phyloP scores from a whole-genome alignment of 2,113 vertebrate genomes.

The Empidonax alnorum region DNA sequence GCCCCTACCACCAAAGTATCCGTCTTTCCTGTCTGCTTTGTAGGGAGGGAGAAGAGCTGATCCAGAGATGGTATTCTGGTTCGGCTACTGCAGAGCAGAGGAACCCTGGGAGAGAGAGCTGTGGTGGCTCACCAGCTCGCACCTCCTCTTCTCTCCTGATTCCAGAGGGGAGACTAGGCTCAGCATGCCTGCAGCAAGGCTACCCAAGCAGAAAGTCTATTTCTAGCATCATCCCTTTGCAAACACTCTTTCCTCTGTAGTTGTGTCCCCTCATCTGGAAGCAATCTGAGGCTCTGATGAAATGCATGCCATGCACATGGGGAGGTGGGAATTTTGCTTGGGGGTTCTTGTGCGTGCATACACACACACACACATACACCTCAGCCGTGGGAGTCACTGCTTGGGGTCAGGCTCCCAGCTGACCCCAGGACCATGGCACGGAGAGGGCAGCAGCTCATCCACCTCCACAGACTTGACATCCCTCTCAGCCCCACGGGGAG shows the following conservation, averaged over 20 bases:
- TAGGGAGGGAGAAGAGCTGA: not conserved
- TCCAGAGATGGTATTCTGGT: not conserved
- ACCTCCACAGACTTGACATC: not conserved
- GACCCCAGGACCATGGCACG: not conserved
- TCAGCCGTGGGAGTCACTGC: not conserved
- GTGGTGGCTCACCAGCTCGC: not conserved
- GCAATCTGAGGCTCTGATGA: not conserved
- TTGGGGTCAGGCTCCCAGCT: not conserved
- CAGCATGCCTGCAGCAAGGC: not conserved
- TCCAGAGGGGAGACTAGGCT: not conserved
- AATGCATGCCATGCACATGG: not conserved
- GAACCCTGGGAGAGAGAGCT: not conserved
- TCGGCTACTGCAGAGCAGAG: not conserved
- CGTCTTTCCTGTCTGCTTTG: not conserved
- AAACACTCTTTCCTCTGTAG: not conserved
- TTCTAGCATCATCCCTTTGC: not conserved
- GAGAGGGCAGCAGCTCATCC: not conserved
- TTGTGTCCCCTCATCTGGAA: conserved; percentile 16
- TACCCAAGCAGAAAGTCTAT: not conserved
- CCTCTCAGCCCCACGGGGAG: not conserved
- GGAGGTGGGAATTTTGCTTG: conserved; percentile 14
- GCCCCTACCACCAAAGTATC: not conserved
- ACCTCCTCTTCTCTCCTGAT: not conserved
- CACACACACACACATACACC: not conserved
- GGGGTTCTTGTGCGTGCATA: not conserved